phyloP scores from a whole-genome alignment of 2,113 vertebrate species.

The human region GRCh38 chr7:133711001-133711500 shows the following conservation, averaged over 20 bases:
- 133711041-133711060: constrained; percentile 81
- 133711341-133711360: constrained; percentile 66
- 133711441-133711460: background rate
- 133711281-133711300: constrained; percentile 84
- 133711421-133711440: constrained; percentile 14
- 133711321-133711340: constrained; percentile 59
- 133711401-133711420: constrained; percentile 34
- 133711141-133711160: constrained; percentile 85
- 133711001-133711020: background rate
- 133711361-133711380: constrained; percentile 52
- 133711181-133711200: constrained; percentile 71
- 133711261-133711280: constrained; percentile 80
- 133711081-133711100: constrained; percentile 85
- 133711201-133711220: constrained; percentile 72
- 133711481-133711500: constrained; percentile 32
- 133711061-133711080: constrained; percentile 87
- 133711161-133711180: constrained; percentile 85
- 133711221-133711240: constrained; percentile 75
- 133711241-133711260: constrained; percentile 81
- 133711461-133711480: constrained; percentile 27
- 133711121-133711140: constrained; percentile 88
- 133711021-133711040: constrained; percentile 24
- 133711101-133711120: constrained; percentile 85
- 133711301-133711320: constrained; percentile 81
- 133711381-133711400: constrained; percentile 66